Conservation (phyloP, 2,797 vertebrate genomes). For the Pseudochaenichthys georgianus region DNA sequence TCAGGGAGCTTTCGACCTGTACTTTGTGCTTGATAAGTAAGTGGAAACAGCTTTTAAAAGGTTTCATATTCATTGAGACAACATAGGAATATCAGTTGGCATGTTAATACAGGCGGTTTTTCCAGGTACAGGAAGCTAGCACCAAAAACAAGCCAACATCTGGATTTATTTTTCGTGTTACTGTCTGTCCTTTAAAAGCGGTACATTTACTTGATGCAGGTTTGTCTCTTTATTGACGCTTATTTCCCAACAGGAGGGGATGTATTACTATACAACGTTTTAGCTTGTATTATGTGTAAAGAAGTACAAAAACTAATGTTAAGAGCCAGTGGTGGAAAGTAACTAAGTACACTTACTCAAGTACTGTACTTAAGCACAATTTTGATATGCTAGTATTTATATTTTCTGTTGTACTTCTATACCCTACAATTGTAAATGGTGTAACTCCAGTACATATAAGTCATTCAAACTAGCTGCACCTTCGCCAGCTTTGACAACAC, state of each 20-base stretch:
- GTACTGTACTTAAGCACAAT: too few species aligned
- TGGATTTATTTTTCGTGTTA: not conserved
- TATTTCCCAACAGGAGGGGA: not conserved
- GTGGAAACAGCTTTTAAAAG: conserved; percentile 65
- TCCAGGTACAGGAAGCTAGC: not conserved
- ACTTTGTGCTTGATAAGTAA: conserved; percentile 96
- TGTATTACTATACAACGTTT: not conserved
- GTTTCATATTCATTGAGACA: not conserved
- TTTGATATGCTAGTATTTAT: too few species aligned
- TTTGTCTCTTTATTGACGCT: not conserved
- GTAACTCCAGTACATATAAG: too few species aligned
- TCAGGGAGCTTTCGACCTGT: conserved; percentile 93
- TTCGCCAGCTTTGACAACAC: too few species aligned
- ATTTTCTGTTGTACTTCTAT: too few species aligned
- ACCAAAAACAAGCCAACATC: not conserved
- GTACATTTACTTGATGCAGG: not conserved
- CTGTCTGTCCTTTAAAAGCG: not conserved
- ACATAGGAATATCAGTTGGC: fast-evolving
- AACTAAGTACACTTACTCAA: too few species aligned
- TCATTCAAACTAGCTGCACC: too few species aligned
- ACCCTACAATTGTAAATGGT: too few species aligned
- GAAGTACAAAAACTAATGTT: not conserved
- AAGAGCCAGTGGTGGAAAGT: too few species aligned
- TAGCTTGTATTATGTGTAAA: not conserved
- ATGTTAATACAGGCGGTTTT: not conserved